A percentile compares a stretch with the other conserved stretches of the same genome.
Evolutionary conservation across 2,888 invertebrate species (phyloP).

Genomic region (Papilio protenor): DNA sequence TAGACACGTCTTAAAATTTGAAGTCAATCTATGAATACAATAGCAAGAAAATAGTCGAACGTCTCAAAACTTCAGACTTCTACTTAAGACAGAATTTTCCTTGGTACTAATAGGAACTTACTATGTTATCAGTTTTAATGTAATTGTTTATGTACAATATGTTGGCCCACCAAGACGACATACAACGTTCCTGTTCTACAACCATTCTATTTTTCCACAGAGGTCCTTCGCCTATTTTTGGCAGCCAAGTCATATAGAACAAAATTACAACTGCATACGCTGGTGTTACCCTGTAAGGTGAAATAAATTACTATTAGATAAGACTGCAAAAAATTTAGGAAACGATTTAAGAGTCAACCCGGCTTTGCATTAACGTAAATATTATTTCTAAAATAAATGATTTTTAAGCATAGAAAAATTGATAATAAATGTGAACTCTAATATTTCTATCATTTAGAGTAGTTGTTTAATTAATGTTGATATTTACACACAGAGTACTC

Average conservation of each 20-base stretch:
- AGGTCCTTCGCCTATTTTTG: constrained; percentile 89
- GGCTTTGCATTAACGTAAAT: too few species aligned
- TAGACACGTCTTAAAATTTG: too few species aligned
- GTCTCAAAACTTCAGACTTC: not conserved
- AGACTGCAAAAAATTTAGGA: not conserved
- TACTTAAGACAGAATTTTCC: not conserved
- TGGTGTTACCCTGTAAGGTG: constrained; percentile 87
- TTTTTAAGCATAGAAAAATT: too few species aligned
- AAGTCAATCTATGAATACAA: too few species aligned
- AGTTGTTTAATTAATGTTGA: not conserved
- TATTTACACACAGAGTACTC: not conserved
- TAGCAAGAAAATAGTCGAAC: too few species aligned
- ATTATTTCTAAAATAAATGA: too few species aligned
- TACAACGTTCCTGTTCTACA: constrained; percentile 85
- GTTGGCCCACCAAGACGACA: constrained; percentile 89
- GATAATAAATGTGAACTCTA: not conserved
- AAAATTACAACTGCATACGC: constrained; percentile 89
- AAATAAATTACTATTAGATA: not conserved
- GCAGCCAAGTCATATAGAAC: constrained; percentile 89
- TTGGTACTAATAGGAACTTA: constrained; percentile 56
- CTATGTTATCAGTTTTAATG: constrained; percentile 86
- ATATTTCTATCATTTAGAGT: not conserved
- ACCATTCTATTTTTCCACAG: constrained; percentile 87
- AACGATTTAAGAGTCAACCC: too few species aligned
- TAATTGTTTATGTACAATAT: constrained; percentile 90